Evolutionary conservation across 2,888 invertebrate genomes (phyloP), one percentile per base, ranked within the genome.

Genomic region (Sialis lutaria): DNA sequence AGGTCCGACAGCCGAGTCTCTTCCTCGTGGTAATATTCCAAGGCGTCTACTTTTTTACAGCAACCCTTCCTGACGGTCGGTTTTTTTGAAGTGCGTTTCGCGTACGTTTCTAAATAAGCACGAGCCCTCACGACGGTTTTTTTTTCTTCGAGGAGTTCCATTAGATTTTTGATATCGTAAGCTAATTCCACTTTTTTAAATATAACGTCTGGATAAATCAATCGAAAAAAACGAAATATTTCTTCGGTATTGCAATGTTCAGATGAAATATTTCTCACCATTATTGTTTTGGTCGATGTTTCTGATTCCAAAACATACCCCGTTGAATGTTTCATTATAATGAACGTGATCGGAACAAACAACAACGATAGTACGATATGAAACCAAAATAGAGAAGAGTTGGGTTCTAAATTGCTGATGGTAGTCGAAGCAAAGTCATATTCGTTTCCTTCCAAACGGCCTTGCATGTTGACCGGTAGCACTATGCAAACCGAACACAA

Each of bases 381-480:
- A 6, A 91, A 77, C 93, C 93, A 95, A 40, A 93, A 69, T 73
- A 82, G 80, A 22, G 73, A 65, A 0, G 91, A 90, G 49, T 77
- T 72, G 3, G 88, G 79, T 51, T 77, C 75, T 45, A 95, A 66
- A 65, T 93, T 93, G 40, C 86, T 84, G 55, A 93, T 72, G 31
- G 93, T 93, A 5, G 93, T 92, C 60, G 87, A 83, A 50, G 86
- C 86, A 67, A 93, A 93, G 22, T 22, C 22, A 4, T 22, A 2
- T 12, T 75, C 73, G 58, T 81, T 79, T 13, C 81, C 82, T 65
- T 79, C 75, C 56, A 79, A 67, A 48, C 69, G 68, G 40, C 88
- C 89, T 64, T 82, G 80, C 59, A 90, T 89, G 67, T 96, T 95
- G 44, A 95, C 82, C 1, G 95, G 96, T 52, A 96, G 67, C 44